Evolutionary conservation across 1,140 invertebrate species (phyloP).

Genomic region (Drosophila aff.): DNA sequence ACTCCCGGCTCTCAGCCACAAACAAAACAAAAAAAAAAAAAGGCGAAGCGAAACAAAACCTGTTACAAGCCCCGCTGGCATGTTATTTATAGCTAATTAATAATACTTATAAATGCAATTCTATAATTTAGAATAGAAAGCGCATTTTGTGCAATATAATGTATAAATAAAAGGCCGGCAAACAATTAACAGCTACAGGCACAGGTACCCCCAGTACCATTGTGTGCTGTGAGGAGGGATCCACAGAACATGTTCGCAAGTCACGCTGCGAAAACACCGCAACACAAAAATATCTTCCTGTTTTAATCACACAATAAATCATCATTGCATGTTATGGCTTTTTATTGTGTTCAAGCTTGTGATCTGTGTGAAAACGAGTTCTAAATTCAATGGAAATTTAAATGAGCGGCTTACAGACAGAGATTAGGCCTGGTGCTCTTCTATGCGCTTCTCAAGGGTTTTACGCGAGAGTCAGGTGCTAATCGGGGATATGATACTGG

Average conservation of each 20-base stretch:
- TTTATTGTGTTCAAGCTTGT: conserved; percentile 60
- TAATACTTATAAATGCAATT: conserved; percentile 83
- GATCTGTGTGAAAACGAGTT: conserved; percentile 69
- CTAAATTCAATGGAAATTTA: conserved; percentile 62
- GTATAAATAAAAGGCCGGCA: conserved; percentile 66
- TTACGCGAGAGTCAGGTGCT: conserved; percentile 21
- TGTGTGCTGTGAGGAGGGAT: conserved; percentile 6
- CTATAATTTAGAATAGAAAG: conserved; percentile 78
- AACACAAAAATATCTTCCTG: conserved; percentile 74
- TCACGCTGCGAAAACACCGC: conserved; percentile 63
- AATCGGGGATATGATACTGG: conserved; percentile 34
- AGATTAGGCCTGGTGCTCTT: conserved; percentile 12
- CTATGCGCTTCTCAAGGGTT: conserved; percentile 27
- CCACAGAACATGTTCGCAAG: conserved; percentile 67
- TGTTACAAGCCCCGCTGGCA: conserved; percentile 57
- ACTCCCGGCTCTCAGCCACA: conserved; percentile 51
- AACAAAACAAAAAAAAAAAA: conserved; percentile 10
- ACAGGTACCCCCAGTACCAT: not conserved
- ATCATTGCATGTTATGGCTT: conserved; percentile 66
- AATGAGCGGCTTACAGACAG: conserved; percentile 14
- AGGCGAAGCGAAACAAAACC: conserved; percentile 36
- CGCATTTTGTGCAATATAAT: conserved; percentile 47
- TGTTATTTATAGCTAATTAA: conserved; percentile 83
- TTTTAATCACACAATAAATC: conserved; percentile 81
- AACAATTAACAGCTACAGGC: conserved; percentile 45